A percentile compares a stretch with the other conserved stretches of the same genome.
These are phyloP conservation scores for Theristicus caerulescens DNA, from an alignment of 2,113 vertebrate species.

Conservation along the genomic window DNA sequence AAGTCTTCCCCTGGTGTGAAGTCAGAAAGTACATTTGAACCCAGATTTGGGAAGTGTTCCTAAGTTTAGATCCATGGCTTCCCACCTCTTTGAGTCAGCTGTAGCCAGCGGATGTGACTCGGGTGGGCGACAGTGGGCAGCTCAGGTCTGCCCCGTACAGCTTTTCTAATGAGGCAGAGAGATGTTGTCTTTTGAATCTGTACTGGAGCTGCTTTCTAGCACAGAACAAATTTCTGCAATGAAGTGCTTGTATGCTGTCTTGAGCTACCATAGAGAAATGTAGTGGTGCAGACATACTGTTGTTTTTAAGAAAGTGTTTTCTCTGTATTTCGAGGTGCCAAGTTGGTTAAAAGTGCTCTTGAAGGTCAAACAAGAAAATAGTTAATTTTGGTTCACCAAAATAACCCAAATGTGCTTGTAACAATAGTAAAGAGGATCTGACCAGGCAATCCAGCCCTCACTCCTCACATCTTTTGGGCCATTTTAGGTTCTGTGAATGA, in stretches of 20 bases:
- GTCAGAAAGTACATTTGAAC: neutral
- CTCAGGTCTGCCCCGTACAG: neutral
- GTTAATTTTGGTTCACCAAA: neutral
- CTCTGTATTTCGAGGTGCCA: neutral
- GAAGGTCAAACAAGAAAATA: neutral
- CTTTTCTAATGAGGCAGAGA: neutral
- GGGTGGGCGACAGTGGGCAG: rapidly evolving
- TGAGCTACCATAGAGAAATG: neutral
- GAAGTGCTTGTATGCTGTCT: neutral
- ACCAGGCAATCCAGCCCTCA: neutral
- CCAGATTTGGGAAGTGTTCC: neutral
- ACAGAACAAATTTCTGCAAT: neutral
- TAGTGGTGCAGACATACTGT: neutral
- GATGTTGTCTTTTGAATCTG: neutral
- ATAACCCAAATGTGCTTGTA: neutral
- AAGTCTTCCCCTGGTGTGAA: rapidly evolving
- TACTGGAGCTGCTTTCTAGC: neutral
- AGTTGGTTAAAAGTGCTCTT: neutral
- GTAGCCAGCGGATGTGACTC: neutral
- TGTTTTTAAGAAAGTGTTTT: neutral
- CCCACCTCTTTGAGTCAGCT: neutral
- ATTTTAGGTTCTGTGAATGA: neutral
- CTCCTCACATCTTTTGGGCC: neutral
- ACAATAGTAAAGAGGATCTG: neutral
- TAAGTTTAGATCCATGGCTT: neutral